These are phyloP conservation scores for Callopanchax toddi DNA, from an alignment of 2,113 vertebrate species.

Conservation along the genomic window DNA sequence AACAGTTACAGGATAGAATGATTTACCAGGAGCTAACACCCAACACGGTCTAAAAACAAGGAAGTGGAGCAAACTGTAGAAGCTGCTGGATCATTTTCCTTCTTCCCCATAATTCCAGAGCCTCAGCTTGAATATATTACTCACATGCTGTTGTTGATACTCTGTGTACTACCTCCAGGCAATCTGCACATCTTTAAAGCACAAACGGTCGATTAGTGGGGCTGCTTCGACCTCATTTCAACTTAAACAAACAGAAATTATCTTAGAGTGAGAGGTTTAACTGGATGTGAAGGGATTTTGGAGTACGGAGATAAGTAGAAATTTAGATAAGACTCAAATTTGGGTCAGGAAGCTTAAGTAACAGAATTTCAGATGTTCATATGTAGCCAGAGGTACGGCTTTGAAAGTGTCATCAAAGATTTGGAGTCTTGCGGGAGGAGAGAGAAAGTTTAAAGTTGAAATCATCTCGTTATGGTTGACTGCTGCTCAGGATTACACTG, in stretches of 20 bases:
- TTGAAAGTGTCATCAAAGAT: conserved; percentile 37
- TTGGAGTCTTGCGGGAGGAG: conserved; percentile 16
- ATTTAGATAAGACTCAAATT: conserved; percentile 43
- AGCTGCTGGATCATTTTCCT: too few relatives aligned
- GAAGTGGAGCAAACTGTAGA: too few relatives aligned
- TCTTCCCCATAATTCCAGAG: too few relatives aligned
- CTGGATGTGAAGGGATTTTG: conserved; percentile 35
- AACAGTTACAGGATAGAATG: too few relatives aligned
- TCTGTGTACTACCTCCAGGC: background rate
- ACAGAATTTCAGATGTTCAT: conserved; percentile 16
- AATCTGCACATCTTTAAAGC: background rate
- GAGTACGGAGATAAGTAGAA: conserved; percentile 19
- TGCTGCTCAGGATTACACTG: background rate
- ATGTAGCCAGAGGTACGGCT: conserved; percentile 15
- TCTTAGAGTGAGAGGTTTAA: conserved; percentile 37
- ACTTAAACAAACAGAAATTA: conserved; percentile 1
- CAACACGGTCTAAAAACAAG: too few relatives aligned
- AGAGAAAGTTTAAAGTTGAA: conserved; percentile 14
- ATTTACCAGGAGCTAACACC: too few relatives aligned
- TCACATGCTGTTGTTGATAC: background rate
- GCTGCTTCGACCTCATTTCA: background rate
- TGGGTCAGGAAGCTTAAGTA: conserved; percentile 30
- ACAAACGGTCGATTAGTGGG: background rate
- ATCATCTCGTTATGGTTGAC: conserved; percentile 1
- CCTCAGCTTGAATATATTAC: background rate